These are phyloP conservation scores for Crypturellus tataupa DNA, from an alignment of 2,797 vertebrate species.

Conservation along the genomic window DNA sequence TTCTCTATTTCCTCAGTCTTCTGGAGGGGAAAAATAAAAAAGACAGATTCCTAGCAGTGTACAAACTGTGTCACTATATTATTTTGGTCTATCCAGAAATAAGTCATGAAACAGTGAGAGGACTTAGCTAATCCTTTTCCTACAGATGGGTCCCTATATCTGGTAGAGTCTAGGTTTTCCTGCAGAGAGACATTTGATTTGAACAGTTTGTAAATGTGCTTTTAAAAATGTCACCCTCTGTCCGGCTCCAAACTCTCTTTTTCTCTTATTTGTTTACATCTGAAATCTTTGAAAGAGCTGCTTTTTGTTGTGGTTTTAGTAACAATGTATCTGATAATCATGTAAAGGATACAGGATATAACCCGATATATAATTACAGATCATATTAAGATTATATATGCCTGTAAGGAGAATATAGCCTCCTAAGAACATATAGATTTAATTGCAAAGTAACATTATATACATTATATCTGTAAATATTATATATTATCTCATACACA, in stretches of 20 bases:
- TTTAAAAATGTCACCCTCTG: background rate
- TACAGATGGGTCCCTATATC: background rate
- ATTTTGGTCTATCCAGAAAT: background rate
- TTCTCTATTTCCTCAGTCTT: background rate
- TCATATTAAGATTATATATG: background rate
- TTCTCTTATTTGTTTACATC: background rate
- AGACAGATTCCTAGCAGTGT: background rate
- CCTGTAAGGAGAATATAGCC: background rate
- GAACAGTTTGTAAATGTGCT: background rate
- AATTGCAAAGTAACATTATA: background rate
- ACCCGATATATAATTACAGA: background rate
- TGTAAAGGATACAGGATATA: background rate
- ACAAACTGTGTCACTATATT: background rate
- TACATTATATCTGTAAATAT: background rate
- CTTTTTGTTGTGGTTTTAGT: background rate
- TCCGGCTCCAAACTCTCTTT: no score
- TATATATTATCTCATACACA: background rate
- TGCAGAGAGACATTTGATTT: background rate
- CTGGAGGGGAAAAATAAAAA: background rate
- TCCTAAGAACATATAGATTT: background rate
- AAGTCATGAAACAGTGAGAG: background rate
- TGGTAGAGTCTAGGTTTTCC: background rate
- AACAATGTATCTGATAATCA: background rate
- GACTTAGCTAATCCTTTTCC: background rate
- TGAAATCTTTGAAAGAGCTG: background rate